Evolutionary conservation across 2,113 vertebrate genomes (phyloP).

Genomic region (Ailuropoda melanoleuca): DNA sequence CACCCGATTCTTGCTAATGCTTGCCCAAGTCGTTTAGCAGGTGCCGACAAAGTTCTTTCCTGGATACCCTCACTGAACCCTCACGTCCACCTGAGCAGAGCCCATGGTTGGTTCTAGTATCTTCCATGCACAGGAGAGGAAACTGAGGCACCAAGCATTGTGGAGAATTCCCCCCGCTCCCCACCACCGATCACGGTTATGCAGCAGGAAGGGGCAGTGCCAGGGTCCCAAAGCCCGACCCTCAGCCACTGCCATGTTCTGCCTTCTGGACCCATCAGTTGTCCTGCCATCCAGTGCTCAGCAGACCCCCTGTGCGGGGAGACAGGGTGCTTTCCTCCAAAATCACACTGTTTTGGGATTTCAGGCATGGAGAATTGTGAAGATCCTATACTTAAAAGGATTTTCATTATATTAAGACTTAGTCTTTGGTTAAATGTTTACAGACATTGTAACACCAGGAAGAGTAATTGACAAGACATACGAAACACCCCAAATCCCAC

Average conservation of each 20-base stretch:
- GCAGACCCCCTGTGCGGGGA: background rate
- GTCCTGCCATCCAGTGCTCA: rapidly evolving
- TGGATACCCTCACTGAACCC: too few relatives aligned
- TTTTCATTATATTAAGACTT: background rate
- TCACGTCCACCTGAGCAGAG: background rate
- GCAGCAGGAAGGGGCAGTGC: background rate
- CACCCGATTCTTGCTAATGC: rapidly evolving
- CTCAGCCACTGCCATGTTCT: background rate
- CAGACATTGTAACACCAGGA: background rate
- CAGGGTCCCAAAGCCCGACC: background rate
- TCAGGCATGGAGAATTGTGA: background rate
- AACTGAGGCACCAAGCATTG: background rate
- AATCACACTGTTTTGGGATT: background rate
- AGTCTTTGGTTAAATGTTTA: background rate
- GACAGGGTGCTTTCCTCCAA: background rate
- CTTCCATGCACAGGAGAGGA: background rate
- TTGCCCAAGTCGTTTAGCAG: background rate
- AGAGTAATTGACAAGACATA: background rate
- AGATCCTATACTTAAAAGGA: background rate
- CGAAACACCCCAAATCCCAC: background rate
- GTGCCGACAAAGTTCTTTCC: background rate
- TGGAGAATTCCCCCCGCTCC: background rate
- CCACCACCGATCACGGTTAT: background rate
- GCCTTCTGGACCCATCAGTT: background rate
- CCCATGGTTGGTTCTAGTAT: rapidly evolving